Conservation (phyloP, 2,888 invertebrate genomes). For the Thysanoteuthis rhombus region DNA sequence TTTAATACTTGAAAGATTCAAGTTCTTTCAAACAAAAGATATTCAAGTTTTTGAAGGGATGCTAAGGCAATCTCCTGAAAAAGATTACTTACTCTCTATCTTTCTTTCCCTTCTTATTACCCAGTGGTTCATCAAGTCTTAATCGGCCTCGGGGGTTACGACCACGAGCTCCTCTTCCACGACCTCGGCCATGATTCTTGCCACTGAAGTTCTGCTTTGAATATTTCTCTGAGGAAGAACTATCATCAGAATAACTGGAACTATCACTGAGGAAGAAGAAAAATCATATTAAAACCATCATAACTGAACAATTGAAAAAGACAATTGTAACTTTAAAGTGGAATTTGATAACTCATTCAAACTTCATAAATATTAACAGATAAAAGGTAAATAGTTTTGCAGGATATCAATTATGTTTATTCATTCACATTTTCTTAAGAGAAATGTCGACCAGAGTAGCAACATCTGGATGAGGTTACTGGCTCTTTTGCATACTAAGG, state of each 20-base stretch:
- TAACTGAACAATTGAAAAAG: background rate
- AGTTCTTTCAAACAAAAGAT: background rate
- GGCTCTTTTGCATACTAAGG: no score
- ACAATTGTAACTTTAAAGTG: no score
- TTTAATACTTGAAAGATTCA: no score
- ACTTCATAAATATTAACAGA: no score
- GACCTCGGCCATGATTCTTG: slow-evolving; percentile 33
- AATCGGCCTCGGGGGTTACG: slow-evolving; percentile 15
- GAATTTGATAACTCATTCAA: background rate
- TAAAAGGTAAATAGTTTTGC: no score
- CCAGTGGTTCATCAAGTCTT: background rate
- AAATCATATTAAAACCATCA: background rate
- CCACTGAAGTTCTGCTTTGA: background rate
- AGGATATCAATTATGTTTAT: no score
- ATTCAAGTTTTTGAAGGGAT: no score
- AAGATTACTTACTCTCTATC: slow-evolving; percentile 36
- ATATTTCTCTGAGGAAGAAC: slow-evolving; percentile 18
- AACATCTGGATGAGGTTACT: no score
- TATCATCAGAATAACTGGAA: slow-evolving; percentile 27
- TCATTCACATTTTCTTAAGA: no score
- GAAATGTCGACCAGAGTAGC: no score
- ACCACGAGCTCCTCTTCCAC: slow-evolving; percentile 33
- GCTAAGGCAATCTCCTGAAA: no score
- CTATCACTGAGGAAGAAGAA: slow-evolving; percentile 13
- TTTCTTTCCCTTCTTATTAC: slow-evolving; percentile 36